Conservation (phyloP, 2,797 vertebrate species). For the Erpetoichthys calabaricus region DNA sequence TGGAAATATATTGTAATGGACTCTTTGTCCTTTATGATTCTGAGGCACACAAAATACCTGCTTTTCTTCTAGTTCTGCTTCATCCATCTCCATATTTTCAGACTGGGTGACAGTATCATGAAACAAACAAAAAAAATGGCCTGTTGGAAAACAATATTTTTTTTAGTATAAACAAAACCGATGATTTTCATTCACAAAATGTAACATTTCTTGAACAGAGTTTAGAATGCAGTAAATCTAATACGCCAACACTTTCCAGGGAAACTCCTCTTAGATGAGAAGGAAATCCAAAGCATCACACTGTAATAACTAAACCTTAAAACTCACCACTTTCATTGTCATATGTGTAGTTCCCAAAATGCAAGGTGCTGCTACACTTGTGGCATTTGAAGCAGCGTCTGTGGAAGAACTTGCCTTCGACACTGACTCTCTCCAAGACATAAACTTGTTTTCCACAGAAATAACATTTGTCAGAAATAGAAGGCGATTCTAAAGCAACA, state of each 20-base stretch:
- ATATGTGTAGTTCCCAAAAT: conserved; percentile 67
- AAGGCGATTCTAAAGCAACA: conserved; percentile 5
- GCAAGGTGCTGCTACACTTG: conserved; percentile 58
- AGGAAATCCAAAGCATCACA: too few species aligned
- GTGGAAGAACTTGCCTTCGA: conserved; percentile 79
- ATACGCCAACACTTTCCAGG: too few species aligned
- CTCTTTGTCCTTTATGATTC: too few species aligned
- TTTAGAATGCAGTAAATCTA: too few species aligned
- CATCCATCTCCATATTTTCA: neutral
- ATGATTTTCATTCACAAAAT: too few species aligned
- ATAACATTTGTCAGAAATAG: conserved; percentile 62
- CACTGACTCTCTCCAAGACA: conserved; percentile 69
- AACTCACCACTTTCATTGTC: conserved; percentile 55
- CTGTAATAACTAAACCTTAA: too few species aligned
- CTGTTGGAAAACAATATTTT: conserved; percentile 26
- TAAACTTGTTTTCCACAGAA: conserved; percentile 69
- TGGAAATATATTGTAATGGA: too few species aligned
- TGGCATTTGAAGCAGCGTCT: conserved; percentile 76
- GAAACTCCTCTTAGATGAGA: too few species aligned
- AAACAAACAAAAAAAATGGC: conserved; percentile 55
- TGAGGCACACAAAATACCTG: too few species aligned
- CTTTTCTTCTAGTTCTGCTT: neutral
- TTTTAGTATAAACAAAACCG: too few species aligned
- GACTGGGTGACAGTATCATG: conserved; percentile 23
- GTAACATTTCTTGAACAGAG: too few species aligned